Conservation (phyloP, 2,888 invertebrate genomes). For the Podabrus alpinus region DNA sequence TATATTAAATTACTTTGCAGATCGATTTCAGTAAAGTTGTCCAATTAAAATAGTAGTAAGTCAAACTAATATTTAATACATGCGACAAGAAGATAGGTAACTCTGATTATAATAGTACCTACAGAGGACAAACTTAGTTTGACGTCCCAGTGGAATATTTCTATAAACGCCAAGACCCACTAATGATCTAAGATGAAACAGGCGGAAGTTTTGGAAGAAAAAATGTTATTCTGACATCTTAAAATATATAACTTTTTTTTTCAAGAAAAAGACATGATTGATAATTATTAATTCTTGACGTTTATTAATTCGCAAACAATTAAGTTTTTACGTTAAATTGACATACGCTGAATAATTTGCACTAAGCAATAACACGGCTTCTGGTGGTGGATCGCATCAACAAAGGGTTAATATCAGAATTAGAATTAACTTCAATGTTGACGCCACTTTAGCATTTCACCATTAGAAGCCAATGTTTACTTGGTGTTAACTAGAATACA, state of each 20-base stretch:
- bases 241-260: background rate
- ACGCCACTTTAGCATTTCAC: conserved; percentile 4
- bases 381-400: background rate
- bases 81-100: too few species aligned
- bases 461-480: conserved; percentile 3
- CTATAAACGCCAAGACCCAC: background rate
- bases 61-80: too few species aligned
- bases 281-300: background rate
- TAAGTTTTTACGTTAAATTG: background rate
- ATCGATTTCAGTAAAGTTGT: background rate
- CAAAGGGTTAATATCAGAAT: conserved; percentile 4
- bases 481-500: conserved; percentile 4
- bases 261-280: background rate
- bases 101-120: too few species aligned
- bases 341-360: background rate
- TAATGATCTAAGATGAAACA: background rate
- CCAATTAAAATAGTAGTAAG: too few species aligned
- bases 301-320: background rate
- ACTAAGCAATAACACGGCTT: background rate
- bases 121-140: background rate
- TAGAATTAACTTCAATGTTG: conserved; percentile 2
- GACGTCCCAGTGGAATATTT: background rate
- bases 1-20: background rate
- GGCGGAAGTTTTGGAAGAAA: background rate
- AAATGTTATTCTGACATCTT: background rate